These are phyloP conservation scores for Xenentodon cancila DNA, from an alignment of 2,797 vertebrate species.

Conservation along the genomic window DNA sequence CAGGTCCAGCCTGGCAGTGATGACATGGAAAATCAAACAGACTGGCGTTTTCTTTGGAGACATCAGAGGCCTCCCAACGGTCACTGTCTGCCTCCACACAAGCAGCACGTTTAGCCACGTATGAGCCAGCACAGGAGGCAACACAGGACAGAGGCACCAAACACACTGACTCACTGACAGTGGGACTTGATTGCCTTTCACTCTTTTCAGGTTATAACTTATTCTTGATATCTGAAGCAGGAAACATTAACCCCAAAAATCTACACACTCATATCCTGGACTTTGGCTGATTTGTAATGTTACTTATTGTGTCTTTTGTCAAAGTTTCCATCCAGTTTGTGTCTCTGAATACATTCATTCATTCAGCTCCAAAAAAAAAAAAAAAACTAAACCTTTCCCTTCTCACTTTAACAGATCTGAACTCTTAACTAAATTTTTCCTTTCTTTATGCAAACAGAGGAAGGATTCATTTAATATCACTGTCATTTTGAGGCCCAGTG, in stretches of 20 bases:
- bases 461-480: not conserved
- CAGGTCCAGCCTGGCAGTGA: constrained; percentile 30
- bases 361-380: not conserved
- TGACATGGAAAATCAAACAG: constrained; percentile 67
- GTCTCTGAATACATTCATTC: constrained; percentile 10
- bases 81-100: too few relatives aligned
- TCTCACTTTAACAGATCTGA: too few relatives aligned
- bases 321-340: constrained; percentile 16
- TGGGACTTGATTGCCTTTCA: too few relatives aligned
- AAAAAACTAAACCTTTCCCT: too few relatives aligned
- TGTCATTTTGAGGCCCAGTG: not conserved
- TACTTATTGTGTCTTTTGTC: not conserved
- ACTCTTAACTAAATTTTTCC: too few relatives aligned
- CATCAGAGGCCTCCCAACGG: too few relatives aligned
- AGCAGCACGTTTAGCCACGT: too few relatives aligned
- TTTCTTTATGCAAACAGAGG: too few relatives aligned
- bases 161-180: not conserved
- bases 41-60: too few relatives aligned
- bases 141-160: too few relatives aligned
- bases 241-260: not conserved
- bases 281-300: not conserved
- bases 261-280: constrained; percentile 2
- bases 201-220: not conserved
- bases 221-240: not conserved
- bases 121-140: too few relatives aligned